Evolutionary conservation across 2,113 vertebrate species (phyloP).

Genomic region (Cyanistes caeruleus): DNA sequence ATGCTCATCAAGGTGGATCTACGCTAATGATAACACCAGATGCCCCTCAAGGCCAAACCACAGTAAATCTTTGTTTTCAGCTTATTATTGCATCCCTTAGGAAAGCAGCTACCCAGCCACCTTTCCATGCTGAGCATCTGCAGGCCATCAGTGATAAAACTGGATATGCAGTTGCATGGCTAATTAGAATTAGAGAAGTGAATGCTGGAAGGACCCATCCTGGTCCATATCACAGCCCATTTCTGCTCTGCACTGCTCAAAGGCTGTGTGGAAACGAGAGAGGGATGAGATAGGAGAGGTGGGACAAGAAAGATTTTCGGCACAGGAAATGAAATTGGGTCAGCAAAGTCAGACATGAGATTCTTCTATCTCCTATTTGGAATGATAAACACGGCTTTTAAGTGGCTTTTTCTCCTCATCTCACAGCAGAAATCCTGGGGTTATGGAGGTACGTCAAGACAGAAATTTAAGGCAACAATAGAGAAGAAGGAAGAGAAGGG

Average conservation of each 20-base stretch:
- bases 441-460: background rate
- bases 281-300: background rate
- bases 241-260: background rate
- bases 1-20: background rate
- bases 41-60: background rate
- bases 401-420: background rate
- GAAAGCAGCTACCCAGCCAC: background rate
- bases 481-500: background rate
- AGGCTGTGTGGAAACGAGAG: background rate
- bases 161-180: background rate
- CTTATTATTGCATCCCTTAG: background rate
- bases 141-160: background rate
- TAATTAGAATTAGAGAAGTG: background rate
- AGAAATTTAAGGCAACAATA: background rate
- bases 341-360: background rate
- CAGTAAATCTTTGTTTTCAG: background rate
- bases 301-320: background rate
- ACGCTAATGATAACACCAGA: conserved; percentile 10
- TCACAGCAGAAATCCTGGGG: background rate
- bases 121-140: background rate
- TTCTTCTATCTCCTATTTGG: background rate
- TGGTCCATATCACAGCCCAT: background rate
- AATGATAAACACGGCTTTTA: background rate
- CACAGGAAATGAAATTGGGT: background rate
- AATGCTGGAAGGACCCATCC: background rate